phyloP scores from a whole-genome alignment of 2,888 invertebrate species.

The Volucella bombylans region DNA sequence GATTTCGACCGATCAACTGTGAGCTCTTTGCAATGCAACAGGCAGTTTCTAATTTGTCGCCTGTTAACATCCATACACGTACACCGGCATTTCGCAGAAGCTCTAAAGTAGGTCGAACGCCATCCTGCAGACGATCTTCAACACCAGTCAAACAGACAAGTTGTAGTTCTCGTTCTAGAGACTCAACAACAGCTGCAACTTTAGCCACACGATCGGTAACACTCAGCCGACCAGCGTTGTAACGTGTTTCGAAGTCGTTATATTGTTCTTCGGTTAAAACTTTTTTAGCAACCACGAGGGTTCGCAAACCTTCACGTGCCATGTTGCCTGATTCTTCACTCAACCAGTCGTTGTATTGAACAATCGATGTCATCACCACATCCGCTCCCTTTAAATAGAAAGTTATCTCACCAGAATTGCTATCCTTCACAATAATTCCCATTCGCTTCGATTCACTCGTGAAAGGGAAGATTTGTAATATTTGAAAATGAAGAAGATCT shows the following conservation, averaged over 20 bases:
- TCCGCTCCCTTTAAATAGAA: slow-evolving; percentile 99
- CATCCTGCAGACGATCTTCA: slow-evolving; percentile 93
- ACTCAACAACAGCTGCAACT: slow-evolving; percentile 93
- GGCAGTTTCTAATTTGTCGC: slow-evolving; percentile 98
- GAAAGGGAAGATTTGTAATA: slow-evolving; percentile 93
- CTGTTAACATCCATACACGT: slow-evolving; percentile 96
- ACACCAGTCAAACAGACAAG: slow-evolving; percentile 91
- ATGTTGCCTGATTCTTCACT: slow-evolving; percentile 96
- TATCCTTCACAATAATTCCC: slow-evolving; percentile 95
- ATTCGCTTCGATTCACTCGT: slow-evolving; percentile 95
- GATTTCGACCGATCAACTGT: slow-evolving; percentile 91
- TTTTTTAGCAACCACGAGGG: slow-evolving; percentile 90
- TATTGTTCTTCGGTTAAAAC: slow-evolving; percentile 88
- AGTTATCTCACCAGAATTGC: slow-evolving; percentile 91
- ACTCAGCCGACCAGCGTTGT: slow-evolving; percentile 93
- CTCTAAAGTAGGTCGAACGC: slow-evolving; percentile 91
- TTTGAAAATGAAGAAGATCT: slow-evolving; percentile 86
- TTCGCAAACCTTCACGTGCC: slow-evolving; percentile 94
- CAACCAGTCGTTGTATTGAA: slow-evolving; percentile 97
- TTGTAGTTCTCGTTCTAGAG: slow-evolving; percentile 92
- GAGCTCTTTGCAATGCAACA: slow-evolving; percentile 99
- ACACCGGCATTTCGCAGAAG: slow-evolving; percentile 91
- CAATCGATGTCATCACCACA: slow-evolving; percentile 93
- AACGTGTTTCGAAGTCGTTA: slow-evolving; percentile 86
- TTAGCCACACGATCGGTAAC: slow-evolving; percentile 92